Evolutionary conservation across 2,797 vertebrate species (phyloP).

Genomic region (Eulemur mongoz): DNA sequence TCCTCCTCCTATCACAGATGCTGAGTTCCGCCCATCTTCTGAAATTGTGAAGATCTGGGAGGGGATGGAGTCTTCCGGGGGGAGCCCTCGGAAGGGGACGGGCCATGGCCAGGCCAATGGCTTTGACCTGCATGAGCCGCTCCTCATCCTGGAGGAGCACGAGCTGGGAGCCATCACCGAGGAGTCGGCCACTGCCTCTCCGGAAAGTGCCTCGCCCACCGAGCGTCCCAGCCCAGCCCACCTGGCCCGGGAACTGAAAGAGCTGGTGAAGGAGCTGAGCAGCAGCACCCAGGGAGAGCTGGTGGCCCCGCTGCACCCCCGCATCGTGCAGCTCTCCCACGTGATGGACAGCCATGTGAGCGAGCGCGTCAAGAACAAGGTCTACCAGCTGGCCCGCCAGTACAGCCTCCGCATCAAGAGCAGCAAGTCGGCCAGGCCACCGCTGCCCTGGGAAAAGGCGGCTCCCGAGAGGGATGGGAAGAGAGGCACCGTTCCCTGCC

Average conservation of each 20-base stretch:
- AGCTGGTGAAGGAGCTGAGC: slow-evolving; percentile 63
- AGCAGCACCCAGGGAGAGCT: slow-evolving; percentile 65
- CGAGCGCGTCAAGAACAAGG: slow-evolving; percentile 92
- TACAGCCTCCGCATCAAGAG: slow-evolving; percentile 98
- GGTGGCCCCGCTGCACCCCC: slow-evolving; percentile 67
- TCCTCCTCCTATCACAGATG: slow-evolving; percentile 74
- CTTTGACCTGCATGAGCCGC: slow-evolving; percentile 74
- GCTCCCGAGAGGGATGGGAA: slow-evolving; percentile 83
- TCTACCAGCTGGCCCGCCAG: slow-evolving; percentile 95
- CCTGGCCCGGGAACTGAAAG: slow-evolving; percentile 69
- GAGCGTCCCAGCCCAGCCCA: slow-evolving; percentile 15
- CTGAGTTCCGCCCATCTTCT: slow-evolving; percentile 87
- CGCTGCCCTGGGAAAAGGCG: slow-evolving; percentile 78
- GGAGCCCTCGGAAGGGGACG: slow-evolving; percentile 71
- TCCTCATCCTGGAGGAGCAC: slow-evolving; percentile 88
- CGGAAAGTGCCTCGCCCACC: slow-evolving; percentile 67
- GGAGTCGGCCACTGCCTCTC: slow-evolving; percentile 72
- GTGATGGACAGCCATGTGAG: slow-evolving; percentile 84
- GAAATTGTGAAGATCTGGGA: slow-evolving; percentile 91
- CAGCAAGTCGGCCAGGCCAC: slow-evolving; percentile 81
- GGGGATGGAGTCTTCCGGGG: slow-evolving; percentile 88
- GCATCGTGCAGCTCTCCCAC: slow-evolving; percentile 77
- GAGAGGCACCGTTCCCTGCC: not conserved
- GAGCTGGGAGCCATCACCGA: slow-evolving; percentile 84
- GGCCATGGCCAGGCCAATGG: slow-evolving; percentile 72